Base-by-base conservation (phyloP, 2,888 invertebrate genomes). In the Sabatieria punctata region DNA sequence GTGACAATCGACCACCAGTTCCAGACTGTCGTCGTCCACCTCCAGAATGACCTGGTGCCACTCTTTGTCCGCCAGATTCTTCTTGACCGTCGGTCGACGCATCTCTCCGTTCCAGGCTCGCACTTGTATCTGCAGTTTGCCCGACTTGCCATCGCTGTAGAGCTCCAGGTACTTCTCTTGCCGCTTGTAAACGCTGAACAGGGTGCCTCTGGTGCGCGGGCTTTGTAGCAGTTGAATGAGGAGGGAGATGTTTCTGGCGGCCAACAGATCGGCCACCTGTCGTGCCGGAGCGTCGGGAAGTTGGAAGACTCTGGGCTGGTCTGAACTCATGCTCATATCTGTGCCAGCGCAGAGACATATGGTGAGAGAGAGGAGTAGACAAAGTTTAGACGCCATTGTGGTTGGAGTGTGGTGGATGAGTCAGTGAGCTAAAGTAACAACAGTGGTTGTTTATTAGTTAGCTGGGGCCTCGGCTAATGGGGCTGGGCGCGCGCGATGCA, bases 21-120 rank as follows among this genome's bases (percentile, higher is more conserved):
- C 4, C 18, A 42, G 13, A 22, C 4, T 13, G 21, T 25, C 27
- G 8, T 19, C n/a, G 8, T 42, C 4, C 11, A 42, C 13, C 25
- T 42, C 42, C 24, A 27, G 25, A 27, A 42, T 42, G 26, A 42
- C 11, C 18, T n/a, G 13, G 30, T 42, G 42, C 42, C 42, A 42
- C 4, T 13, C n/a, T 13, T 27, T 30, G 30, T 42, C 42, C 15
- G 22, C 42, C 15, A n/a, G n/a, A n/a, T n/a, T n/a, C n/a, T n/a
- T n/a, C n/a, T n/a, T n/a, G n/a, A n/a, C n/a, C n/a, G n/a, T n/a
- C n/a, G n/a, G n/a, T n/a, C n/a, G n/a, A n/a, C n/a, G n/a, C n/a
- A n/a, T n/a, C n/a, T n/a, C n/a, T n/a, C n/a, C n/a, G n/a, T n/a
- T n/a, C n/a, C n/a, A n/a, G n/a, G n/a, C n/a, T n/a, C 38, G 38